Evolutionary conservation across 2,113 vertebrate genomes (phyloP).

Genomic region (Cisticola juncidis): DNA sequence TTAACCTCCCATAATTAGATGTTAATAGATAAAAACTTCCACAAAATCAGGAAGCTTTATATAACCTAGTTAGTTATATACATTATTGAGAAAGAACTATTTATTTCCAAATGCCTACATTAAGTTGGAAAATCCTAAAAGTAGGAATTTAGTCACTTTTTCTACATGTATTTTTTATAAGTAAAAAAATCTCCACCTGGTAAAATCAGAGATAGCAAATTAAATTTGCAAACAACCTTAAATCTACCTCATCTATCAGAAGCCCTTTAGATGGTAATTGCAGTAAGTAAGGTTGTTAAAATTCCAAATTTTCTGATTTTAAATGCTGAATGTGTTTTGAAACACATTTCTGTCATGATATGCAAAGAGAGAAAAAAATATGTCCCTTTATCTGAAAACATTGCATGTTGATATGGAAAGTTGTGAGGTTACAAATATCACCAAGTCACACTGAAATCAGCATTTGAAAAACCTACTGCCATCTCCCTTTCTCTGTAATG

Average conservation of each 20-base stretch:
- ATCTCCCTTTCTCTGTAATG: not conserved
- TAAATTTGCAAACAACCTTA: not conserved
- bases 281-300: not conserved
- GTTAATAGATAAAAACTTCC: not conserved
- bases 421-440: not conserved
- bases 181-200: not conserved
- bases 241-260: not conserved
- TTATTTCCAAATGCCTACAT: not conserved
- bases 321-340: not conserved
- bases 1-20: not conserved
- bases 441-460: not conserved
- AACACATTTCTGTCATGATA: not conserved
- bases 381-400: not conserved
- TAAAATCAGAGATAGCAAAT: not conserved
- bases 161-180: not conserved
- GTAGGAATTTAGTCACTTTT: not conserved
- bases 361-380: not conserved
- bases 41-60: not conserved
- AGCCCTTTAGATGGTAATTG: not conserved
- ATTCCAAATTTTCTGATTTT: not conserved
- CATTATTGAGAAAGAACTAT: not conserved
- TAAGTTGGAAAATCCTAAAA: not conserved
- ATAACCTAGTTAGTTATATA: not conserved
- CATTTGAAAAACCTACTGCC: not conserved
- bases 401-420: not conserved